Percentiles rank a stretch among this genome's conserved stretches.
Conservation (phyloP, 2,797 vertebrate genomes). For the Varecia variegata region DNA sequence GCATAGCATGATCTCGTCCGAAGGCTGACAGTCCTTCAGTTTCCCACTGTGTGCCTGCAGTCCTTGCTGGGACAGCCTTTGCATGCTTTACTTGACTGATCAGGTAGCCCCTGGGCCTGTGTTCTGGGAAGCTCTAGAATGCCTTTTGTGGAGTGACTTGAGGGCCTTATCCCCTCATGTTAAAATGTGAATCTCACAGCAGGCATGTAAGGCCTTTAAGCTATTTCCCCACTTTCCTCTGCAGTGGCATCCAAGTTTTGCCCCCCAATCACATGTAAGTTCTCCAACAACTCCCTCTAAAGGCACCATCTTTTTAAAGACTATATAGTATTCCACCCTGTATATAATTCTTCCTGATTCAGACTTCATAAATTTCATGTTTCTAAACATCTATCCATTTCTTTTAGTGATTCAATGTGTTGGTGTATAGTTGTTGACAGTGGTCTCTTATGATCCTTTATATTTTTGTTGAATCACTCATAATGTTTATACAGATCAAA, state of each 20-base stretch:
- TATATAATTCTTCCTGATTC: neutral
- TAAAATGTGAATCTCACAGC: neutral
- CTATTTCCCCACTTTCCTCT: neutral
- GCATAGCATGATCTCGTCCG: accelerated
- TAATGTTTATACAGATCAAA: neutral
- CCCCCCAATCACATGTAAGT: too few species aligned
- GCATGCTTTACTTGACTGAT: neutral
- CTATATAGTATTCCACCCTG: neutral
- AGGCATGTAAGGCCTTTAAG: neutral
- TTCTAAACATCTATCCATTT: neutral
- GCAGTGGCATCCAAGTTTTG: neutral
- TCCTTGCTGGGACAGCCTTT: accelerated
- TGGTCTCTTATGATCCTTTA: neutral
- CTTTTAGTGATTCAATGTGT: neutral
- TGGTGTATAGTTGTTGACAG: neutral
- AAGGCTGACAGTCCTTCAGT: neutral
- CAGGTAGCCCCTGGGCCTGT: neutral
- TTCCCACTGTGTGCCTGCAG: accelerated
- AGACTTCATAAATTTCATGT: neutral
- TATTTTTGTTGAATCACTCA: neutral
- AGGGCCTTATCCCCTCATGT: neutral
- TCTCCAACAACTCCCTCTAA: neutral
- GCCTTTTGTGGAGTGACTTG: neutral
- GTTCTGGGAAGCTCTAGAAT: neutral
- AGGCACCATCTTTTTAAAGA: neutral